Evolutionary conservation across 2,113 vertebrate genomes (phyloP).

Genomic region (Corapipo altera): DNA sequence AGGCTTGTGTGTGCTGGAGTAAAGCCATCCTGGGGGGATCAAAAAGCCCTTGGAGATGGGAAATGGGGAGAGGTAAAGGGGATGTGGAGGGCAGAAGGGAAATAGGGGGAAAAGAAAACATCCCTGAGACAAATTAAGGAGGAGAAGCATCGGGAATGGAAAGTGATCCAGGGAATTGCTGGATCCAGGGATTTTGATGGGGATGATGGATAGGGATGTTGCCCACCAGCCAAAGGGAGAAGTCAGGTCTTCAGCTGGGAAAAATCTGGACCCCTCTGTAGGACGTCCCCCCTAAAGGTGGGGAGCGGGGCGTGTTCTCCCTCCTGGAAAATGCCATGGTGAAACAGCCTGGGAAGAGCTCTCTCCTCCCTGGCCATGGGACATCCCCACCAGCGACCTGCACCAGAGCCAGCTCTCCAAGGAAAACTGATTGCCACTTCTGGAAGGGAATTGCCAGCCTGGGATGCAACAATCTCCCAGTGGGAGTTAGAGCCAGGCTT

Average conservation of each 20-base stretch:
- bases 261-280: fast-evolving
- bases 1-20: neutral
- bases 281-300: neutral
- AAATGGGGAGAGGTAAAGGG: neutral
- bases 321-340: neutral
- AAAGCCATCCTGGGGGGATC: neutral
- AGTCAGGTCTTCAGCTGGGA: neutral
- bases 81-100: neutral
- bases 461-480: neutral
- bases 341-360: neutral
- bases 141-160: neutral
- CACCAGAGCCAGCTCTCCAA: neutral
- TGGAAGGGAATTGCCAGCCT: neutral
- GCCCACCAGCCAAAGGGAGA: neutral
- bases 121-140: neutral
- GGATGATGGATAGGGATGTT: neutral
- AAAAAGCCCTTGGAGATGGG: neutral
- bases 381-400: fast-evolving
- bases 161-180: neutral
- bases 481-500: fast-evolving
- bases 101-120: fast-evolving
- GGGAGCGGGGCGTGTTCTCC: neutral
- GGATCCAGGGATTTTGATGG: neutral
- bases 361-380: neutral
- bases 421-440: neutral